Conservation (phyloP, 2,797 vertebrate species). For the Lutra lutra region DNA sequence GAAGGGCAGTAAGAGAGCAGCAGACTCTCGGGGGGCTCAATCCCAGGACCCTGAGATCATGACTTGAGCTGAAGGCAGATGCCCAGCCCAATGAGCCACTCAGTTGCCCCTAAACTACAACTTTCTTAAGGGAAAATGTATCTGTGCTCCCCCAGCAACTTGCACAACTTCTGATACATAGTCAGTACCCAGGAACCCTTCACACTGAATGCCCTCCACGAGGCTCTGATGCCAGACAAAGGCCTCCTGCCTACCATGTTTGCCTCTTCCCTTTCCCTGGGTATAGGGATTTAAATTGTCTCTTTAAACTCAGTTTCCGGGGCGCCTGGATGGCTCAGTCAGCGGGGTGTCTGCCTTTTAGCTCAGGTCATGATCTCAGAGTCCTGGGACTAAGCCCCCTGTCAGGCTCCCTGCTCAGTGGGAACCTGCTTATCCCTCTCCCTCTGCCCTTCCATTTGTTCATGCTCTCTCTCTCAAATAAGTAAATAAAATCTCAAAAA, state of each 20-base stretch:
- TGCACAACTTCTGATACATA: accelerated
- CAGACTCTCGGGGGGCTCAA: no score
- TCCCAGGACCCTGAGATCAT: no score
- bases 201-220: not conserved
- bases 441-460: no score
- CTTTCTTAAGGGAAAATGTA: not conserved
- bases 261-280: not conserved
- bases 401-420: no score
- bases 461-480: no score
- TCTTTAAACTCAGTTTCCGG: not conserved
- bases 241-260: not conserved
- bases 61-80: no score
- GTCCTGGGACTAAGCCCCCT: no score
- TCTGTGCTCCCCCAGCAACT: not conserved
- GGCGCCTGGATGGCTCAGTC: not conserved
- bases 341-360: not conserved
- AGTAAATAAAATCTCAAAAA: no score
- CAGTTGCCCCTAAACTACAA: no score
- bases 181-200: not conserved
- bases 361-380: not conserved
- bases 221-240: not conserved
- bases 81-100: no score
- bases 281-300: not conserved
- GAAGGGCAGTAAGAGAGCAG: no score
- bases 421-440: no score